Percentiles rank a stretch among this genome's conserved stretches.
phyloP scores from a whole-genome alignment of 2,888 invertebrate species.

The Lymantria dispar region DNA sequence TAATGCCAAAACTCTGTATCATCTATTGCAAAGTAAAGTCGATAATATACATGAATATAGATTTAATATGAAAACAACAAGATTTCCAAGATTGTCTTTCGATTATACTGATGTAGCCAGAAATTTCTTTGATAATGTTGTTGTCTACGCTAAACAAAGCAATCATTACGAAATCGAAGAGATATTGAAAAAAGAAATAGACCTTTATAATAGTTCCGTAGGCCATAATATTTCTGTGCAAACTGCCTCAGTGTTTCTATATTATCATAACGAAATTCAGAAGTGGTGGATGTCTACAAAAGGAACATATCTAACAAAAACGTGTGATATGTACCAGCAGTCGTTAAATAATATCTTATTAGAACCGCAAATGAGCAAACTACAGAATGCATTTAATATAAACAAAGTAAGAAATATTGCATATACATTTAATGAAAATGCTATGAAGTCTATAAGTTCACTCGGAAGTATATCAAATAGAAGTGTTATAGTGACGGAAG shows the following conservation, averaged over 20 bases:
- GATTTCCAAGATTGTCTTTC: conserved; percentile 18
- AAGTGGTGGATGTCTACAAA: conserved; percentile 18
- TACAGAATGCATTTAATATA: background rate
- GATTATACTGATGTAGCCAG: conserved; percentile 3
- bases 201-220: background rate
- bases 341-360: background rate
- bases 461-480: background rate
- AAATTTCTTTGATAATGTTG: conserved; percentile 12
- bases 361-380: background rate
- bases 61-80: conserved; percentile 9
- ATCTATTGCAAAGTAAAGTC: background rate
- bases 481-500: conserved; percentile 4
- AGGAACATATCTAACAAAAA: background rate
- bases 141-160: conserved; percentile 9
- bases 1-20: conserved; percentile 8
- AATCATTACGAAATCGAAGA: conserved; percentile 11
- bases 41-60: conserved; percentile 10
- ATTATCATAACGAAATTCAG: conserved; percentile 20
- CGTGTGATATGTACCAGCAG: background rate
- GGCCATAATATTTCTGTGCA: too few relatives aligned
- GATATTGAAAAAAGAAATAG: conserved; percentile 11
- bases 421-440: background rate
- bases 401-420: conserved; percentile 3
- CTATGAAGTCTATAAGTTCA: background rate
- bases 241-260: conserved; percentile 6